Evolutionary conservation across 2,113 vertebrate genomes (phyloP).

Genomic region (Chiloscyllium plagiosum): DNA sequence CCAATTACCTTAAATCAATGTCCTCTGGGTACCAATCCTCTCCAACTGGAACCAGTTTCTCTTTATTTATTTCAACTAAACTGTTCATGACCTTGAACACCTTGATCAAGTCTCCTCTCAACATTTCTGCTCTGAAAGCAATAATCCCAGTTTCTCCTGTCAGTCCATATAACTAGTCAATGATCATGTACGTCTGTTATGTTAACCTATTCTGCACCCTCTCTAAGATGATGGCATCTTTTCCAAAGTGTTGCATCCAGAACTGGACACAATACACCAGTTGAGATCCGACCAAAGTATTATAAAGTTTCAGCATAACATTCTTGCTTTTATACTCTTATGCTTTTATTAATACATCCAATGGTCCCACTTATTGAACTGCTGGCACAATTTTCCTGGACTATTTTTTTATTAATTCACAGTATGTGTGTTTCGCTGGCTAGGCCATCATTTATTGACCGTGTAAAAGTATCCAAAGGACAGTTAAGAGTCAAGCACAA

Average conservation of each 20-base stretch:
- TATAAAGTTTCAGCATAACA: neutral
- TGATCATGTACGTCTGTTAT: too few species aligned
- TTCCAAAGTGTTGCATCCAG: too few species aligned
- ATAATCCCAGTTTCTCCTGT: neutral
- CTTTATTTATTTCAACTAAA: neutral
- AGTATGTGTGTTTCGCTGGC: too few species aligned
- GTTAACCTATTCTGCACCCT: too few species aligned
- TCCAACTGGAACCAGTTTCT: neutral
- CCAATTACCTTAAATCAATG: neutral
- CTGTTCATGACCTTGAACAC: neutral
- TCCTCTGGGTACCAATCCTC: neutral
- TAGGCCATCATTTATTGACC: too few species aligned
- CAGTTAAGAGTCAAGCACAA: too few species aligned
- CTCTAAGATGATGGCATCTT: too few species aligned
- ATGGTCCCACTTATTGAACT: neutral
- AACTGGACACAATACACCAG: too few species aligned
- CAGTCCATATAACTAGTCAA: too few species aligned
- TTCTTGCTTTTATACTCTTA: neutral
- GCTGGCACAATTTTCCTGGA: neutral
- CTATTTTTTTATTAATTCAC: neutral
- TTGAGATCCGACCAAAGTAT: neutral
- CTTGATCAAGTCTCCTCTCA: neutral
- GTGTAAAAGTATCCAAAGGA: too few species aligned
- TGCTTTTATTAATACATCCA: neutral
- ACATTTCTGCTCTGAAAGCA: neutral